Evolutionary conservation across 2,888 invertebrate genomes (phyloP), one percentile per base, ranked within the genome.

Genomic region (Opisthograptis luteolata): DNA sequence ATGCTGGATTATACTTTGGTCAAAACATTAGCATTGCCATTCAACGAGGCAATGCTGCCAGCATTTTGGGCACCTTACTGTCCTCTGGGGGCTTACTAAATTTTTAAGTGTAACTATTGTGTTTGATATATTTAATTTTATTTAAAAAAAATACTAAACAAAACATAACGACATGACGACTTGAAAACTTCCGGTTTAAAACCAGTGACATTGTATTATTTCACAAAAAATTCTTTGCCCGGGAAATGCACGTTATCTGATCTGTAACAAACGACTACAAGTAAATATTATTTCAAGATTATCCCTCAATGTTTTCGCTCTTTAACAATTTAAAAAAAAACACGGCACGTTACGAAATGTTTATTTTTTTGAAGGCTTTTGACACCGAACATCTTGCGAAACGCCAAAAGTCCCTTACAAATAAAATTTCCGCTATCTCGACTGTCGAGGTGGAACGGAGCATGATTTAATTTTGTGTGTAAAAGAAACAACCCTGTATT

Each of bases 381-480:
- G 39, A 39, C 41, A 12, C 31, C 24, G 7, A 3, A 19, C 27
- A 35, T 25, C 30, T 35, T 19, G 36, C 34, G 19, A 10, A 25
- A 27, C 13, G 5, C n/a, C 28, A 25, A 9, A 15, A 28, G 17
- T 12, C 19, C 34, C 15, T 28, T 2, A n/a, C 28, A 35, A 35
- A 47, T 41, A 22, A 47, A 30, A 30, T 15, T 35, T 7, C 7
- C 31, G 32, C 14, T 46, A 46, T 46, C 46, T 32, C 22, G 7
- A 27, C 27, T 10, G 27, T 10, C 8, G 4, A 40, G 40, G 40
- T 17, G 15, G 22, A 17, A 5, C 8, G 9, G 35, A 35, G 37
- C 39, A 36, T 19, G 42, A 48, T 42, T 36, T 42, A 41, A 48
- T 36, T 42, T 31, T 13, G 27, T 6, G 10, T 13, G 30, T 36